Evolutionary conservation across 2,797 vertebrate genomes (phyloP).

Genomic region (Lepus oiostolus): DNA sequence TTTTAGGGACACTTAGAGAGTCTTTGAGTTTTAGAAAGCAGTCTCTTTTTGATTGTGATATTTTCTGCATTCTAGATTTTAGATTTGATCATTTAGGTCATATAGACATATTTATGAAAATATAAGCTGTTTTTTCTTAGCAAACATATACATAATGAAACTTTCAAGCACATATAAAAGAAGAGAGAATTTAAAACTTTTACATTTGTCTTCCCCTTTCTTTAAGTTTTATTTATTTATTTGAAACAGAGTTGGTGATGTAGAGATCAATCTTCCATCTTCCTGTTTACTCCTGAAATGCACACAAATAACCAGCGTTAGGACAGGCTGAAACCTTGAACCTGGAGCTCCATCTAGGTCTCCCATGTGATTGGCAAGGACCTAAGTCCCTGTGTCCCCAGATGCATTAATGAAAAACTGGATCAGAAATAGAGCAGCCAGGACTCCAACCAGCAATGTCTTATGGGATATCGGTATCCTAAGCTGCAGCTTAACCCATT

Average conservation of each 20-base stretch:
- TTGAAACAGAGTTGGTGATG: too few relatives aligned
- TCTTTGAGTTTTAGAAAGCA: constrained; percentile 14
- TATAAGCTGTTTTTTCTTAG: neutral
- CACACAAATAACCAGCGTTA: neutral
- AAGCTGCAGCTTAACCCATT: too few relatives aligned
- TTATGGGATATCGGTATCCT: too few relatives aligned
- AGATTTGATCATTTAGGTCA: neutral
- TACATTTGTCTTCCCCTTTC: neutral
- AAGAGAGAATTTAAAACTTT: constrained; percentile 20
- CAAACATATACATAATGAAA: constrained; percentile 13
- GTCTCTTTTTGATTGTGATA: neutral
- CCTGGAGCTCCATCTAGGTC: too few relatives aligned
- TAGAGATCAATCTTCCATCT: neutral
- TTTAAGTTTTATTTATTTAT: too few relatives aligned
- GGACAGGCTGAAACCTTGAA: too few relatives aligned
- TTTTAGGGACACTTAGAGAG: neutral
- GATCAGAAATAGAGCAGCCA: too few relatives aligned
- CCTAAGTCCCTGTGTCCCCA: too few relatives aligned
- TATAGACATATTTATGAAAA: neutral
- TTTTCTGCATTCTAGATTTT: neutral
- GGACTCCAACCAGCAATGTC: too few relatives aligned
- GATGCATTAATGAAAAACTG: too few relatives aligned
- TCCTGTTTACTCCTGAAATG: neutral
- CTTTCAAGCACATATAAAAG: constrained; percentile 16
- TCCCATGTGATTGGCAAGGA: too few relatives aligned